Base-by-base conservation (phyloP, 2,113 vertebrate genomes). In the Ammodytes marinus region DNA sequence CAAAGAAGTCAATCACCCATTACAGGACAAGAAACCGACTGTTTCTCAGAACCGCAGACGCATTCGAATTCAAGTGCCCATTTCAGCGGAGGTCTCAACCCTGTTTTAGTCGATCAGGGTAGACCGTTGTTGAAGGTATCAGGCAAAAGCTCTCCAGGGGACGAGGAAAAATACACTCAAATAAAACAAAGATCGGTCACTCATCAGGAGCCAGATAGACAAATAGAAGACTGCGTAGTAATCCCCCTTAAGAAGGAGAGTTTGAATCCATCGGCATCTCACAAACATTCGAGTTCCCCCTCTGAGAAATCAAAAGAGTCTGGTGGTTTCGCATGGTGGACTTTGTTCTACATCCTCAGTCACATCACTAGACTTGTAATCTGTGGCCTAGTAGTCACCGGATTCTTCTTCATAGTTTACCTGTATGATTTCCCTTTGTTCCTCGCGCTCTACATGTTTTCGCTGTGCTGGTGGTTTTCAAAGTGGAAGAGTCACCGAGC, bases 401-500 rank as follows among this genome's bases (percentile, higher is more conserved):
- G 97, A 14, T 96, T 98, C 94, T 94, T 97, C 76, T 82, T 96
- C 64, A 90, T 94, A 3, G 87, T 95, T 61, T 98, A 95, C 74
- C 90, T 97, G 60, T 97, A 95, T 69, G 97, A 97, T 91, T 93
- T 98, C 82, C 95, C 95, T 70, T 92, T 95, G 13, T 97, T 97
- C 79, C 95, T 97, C 83, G 93, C 90, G 0, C 92, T 99, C 82
- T 99, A 97, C 68, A 64, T 96, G 40, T 95, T 97, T 78, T 97
- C 96, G 50, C 65, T 97, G 84, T 97, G 92, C 73, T 99, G 96
- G 95, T 92, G 98, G 64, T 96, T 94, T 71, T 95, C 91, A 0
- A 95, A 96, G 92, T 93, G 79, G 92, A 94, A 80, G 94, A 86
- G 54, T 17, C 59, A 94, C 90, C 85, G 66, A 86, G 75, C 27